These are phyloP conservation scores for Pogonognathellus flavescens DNA, from an alignment of 1,140 invertebrate species.

Conservation along the genomic window DNA sequence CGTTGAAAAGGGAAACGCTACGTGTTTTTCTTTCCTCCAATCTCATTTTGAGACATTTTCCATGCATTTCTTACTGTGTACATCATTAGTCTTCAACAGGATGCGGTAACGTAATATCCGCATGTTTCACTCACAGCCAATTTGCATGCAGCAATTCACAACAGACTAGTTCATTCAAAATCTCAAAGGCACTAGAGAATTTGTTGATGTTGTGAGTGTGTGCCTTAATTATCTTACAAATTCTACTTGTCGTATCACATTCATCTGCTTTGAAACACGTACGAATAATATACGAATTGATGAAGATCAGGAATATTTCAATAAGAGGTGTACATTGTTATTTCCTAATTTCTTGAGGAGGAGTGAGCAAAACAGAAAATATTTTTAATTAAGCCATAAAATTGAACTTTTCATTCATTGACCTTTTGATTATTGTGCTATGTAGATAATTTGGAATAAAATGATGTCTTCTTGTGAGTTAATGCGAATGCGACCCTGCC, in stretches of 20 bases:
- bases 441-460: neutral
- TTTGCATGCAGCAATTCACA: neutral
- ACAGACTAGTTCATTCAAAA: neutral
- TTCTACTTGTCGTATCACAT: neutral
- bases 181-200: neutral
- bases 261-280: neutral
- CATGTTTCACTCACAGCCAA: slow-evolving; percentile 6
- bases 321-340: neutral
- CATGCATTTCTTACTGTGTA: neutral
- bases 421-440: neutral
- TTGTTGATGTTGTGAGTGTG: neutral
- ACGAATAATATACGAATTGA: too few species aligned
- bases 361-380: neutral
- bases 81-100: neutral
- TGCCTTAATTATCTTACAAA: neutral
- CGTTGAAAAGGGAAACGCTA: slow-evolving; percentile 25
- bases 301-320: too few species aligned
- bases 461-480: neutral
- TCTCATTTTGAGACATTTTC: slow-evolving; percentile 2
- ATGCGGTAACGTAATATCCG: slow-evolving; percentile 30
- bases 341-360: neutral
- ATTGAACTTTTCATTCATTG: neutral
- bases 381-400: slow-evolving; percentile 6
- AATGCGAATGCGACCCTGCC: neutral
- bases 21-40: neutral